phyloP scores from a whole-genome alignment of 53 echinoderm and acorn worm genomes.

The Echinometra lucunter region DNA sequence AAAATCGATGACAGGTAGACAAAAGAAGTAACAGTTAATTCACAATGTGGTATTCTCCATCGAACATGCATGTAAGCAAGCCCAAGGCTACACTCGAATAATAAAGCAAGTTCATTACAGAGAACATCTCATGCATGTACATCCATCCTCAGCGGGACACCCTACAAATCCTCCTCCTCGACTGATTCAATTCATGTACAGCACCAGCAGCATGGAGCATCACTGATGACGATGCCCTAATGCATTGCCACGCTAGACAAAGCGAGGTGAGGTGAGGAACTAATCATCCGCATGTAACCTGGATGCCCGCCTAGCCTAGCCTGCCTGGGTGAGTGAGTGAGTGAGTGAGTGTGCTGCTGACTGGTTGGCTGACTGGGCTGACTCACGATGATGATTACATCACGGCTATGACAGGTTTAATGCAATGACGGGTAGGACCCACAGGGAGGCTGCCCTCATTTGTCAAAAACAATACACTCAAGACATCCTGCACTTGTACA shows the following conservation, averaged over 20 bases:
- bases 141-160: conserved; percentile 14
- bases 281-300: conserved; percentile 42
- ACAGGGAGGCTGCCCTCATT: conserved; percentile 48
- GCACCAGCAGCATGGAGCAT: neutral
- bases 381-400: conserved; percentile 39
- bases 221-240: neutral
- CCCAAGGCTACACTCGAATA: neutral
- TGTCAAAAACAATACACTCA: conserved; percentile 45
- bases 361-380: neutral
- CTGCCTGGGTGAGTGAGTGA: neutral
- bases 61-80: neutral
- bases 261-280: conserved; percentile 30
- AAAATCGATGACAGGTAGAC: neutral
- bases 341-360: neutral
- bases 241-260: conserved; percentile 35
- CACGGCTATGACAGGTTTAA: neutral
- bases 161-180: neutral
- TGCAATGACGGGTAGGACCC: neutral
- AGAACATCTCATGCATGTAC: neutral
- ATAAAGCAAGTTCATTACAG: neutral
- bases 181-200: neutral
- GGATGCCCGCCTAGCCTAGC: neutral
- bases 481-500: neutral
- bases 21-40: neutral
- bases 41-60: neutral